A percentile compares a stretch with the other conserved stretches of the same genome.
These are phyloP conservation scores for Mandrillus leucophaeus DNA, from an alignment of 2,113 vertebrate species.

Conservation along the genomic window DNA sequence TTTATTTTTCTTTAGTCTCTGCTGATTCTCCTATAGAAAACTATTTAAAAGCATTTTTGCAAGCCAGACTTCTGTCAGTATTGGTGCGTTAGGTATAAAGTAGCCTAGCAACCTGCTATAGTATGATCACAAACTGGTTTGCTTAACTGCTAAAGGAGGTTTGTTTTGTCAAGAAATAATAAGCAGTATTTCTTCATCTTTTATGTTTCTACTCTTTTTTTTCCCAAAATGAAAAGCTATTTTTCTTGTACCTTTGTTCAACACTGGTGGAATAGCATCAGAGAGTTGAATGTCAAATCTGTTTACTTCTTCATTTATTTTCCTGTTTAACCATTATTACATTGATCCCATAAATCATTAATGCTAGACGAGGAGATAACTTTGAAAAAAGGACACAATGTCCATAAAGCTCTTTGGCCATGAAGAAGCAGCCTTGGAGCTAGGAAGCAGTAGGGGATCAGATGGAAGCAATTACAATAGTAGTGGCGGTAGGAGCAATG, in stretches of 20 bases:
- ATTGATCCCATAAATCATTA: constrained; percentile 1
- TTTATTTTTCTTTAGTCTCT: no score
- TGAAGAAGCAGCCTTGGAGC: constrained; percentile 16
- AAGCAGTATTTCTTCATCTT: not conserved
- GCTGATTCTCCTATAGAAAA: no score
- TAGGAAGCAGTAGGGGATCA: constrained; percentile 5
- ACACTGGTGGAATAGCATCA: not conserved
- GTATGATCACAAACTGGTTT: constrained; percentile 14
- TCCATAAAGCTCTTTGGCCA: not conserved
- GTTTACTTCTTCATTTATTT: not conserved
- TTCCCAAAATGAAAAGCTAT: not conserved
- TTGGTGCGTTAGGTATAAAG: not conserved
- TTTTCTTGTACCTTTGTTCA: not conserved
- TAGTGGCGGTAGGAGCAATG: not conserved
- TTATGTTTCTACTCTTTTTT: not conserved
- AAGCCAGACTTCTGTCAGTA: not conserved
- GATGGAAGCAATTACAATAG: constrained; percentile 2
- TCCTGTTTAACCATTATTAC: not conserved
- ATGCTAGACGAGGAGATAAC: not conserved
- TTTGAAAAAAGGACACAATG: constrained; percentile 12
- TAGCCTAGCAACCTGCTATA: not conserved
- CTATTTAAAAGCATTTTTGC: constrained; percentile 26
- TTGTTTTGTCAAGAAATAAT: not conserved
- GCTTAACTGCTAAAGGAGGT: not conserved
- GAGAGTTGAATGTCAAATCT: not conserved